These are phyloP conservation scores for Macaria notata DNA, from an alignment of 2,888 invertebrate species.

Conservation along the genomic window DNA sequence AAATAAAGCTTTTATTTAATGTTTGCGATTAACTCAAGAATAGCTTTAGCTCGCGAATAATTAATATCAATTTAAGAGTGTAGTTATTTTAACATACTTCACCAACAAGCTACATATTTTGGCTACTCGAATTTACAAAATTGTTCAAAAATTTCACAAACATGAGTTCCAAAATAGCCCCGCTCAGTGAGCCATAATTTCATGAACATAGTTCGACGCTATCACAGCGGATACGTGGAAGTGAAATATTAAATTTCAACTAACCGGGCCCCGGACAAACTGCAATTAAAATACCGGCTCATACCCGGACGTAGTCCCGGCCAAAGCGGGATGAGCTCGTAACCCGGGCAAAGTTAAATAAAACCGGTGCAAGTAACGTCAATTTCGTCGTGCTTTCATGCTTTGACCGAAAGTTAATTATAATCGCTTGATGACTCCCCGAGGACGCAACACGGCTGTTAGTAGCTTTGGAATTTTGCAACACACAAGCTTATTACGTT, in stretches of 20 bases:
- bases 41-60: no score
- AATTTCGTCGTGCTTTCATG: conserved; percentile 23
- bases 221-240: conserved; percentile 16
- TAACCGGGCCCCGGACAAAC: conserved; percentile 34
- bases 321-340: conserved; percentile 33
- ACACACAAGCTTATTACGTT: neutral
- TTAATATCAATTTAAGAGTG: neutral
- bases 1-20: no score
- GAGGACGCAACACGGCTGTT: conserved; percentile 4
- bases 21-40: no score
- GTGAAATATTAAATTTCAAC: conserved; percentile 45
- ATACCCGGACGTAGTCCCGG: conserved; percentile 25
- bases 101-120: no score
- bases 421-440: conserved; percentile 15
- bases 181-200: conserved; percentile 6
- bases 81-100: neutral
- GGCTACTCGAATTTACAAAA: no score
- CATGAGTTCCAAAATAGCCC: neutral
- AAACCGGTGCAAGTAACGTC: conserved; percentile 29
- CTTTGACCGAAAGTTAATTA: conserved; percentile 26
- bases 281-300: conserved; percentile 41
- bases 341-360: conserved; percentile 26
- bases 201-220: conserved; percentile 11
- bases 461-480: conserved; percentile 1
- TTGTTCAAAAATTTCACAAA: neutral